Base-by-base conservation (phyloP, 2,113 vertebrate species). In the Podarcis muralis region DNA sequence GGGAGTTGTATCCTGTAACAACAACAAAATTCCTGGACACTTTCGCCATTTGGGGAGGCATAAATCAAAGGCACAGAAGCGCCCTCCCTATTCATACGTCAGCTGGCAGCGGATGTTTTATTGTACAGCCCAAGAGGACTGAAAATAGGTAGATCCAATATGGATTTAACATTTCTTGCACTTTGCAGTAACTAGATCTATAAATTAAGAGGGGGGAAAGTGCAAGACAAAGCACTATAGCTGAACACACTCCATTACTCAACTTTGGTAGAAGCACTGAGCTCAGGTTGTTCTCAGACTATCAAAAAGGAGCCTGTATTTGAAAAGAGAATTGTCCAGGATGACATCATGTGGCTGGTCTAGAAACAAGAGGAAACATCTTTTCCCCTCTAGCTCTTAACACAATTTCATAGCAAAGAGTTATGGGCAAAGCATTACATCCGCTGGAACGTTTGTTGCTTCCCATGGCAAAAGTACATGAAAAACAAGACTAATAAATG, bases 161-260 rank as follows among this genome's bases (percentile, higher is more conserved):
- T 87, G 69, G 84, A 86, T 91, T 94, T 93, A 91, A 94, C 90
- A 92, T 94, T 92, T 93, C 84, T 86, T 94, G 91, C 89, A 88
- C 91, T 93, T 90, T 92, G 89, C 71, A 84, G 75, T 91, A 94
- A 95, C 87, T 83, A 87, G 84, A 90, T 91, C 89, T 82, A 94
- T 87, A 93, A 91, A 92, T 93, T 94, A 93, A 93, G 92, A 89
- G 72, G 66, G 71, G 90, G 68, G 25, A 81, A 68, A 35, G 66
- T 79, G 88, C 90, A 85, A 90, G 88, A 90, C 30, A 68, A 65
- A 5, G 11, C 37, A 91, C 84, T 94, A 91, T 88, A 87, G 59
- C 86, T 72, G 83, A 91, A 86, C 62, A 93, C 89, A 83, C 85
- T 66, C 81, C 89, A 93, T 91, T 91, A 95, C 83, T 93, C 91